These are phyloP conservation scores for Cetoscarus ocellatus DNA, from an alignment of 2,797 vertebrate species.

Conservation along the genomic window DNA sequence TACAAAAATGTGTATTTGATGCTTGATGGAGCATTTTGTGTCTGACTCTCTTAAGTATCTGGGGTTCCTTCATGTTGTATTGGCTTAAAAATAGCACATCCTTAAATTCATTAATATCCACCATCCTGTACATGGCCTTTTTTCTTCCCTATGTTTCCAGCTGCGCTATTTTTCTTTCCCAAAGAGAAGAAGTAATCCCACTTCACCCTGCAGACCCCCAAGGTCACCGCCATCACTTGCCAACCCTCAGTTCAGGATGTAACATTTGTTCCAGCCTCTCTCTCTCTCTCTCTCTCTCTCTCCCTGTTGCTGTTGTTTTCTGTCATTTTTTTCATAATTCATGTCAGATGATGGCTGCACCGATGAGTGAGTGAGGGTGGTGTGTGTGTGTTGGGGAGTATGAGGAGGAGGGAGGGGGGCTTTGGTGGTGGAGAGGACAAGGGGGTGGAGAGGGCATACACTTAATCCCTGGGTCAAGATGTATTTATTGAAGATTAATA, in stretches of 20 bases:
- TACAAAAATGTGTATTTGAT: too few species aligned
- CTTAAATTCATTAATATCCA: background rate
- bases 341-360: conserved; percentile 78
- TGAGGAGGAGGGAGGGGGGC: conserved; percentile 26
- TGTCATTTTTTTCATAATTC: conserved; percentile 79
- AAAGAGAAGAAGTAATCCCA: conserved; percentile 52
- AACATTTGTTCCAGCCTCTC: conserved; percentile 63
- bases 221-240: conserved; percentile 58
- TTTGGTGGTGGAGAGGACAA: conserved; percentile 59
- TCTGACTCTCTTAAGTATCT: background rate
- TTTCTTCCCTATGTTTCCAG: conserved; percentile 29
- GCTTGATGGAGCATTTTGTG: too few species aligned
- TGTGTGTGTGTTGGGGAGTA: conserved; percentile 19
- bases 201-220: conserved; percentile 32
- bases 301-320: conserved; percentile 70
- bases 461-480: conserved; percentile 88
- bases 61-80: background rate
- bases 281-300: conserved; percentile 45
- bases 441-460: conserved; percentile 79
- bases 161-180: conserved; percentile 46
- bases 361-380: conserved; percentile 68
- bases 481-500: conserved; percentile 92
- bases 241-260: conserved; percentile 60
- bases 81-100: background rate
- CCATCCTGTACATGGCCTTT: conserved; percentile 14